Evolutionary conservation across 1,140 invertebrate species (phyloP).

Genomic region (Samia ricini): DNA sequence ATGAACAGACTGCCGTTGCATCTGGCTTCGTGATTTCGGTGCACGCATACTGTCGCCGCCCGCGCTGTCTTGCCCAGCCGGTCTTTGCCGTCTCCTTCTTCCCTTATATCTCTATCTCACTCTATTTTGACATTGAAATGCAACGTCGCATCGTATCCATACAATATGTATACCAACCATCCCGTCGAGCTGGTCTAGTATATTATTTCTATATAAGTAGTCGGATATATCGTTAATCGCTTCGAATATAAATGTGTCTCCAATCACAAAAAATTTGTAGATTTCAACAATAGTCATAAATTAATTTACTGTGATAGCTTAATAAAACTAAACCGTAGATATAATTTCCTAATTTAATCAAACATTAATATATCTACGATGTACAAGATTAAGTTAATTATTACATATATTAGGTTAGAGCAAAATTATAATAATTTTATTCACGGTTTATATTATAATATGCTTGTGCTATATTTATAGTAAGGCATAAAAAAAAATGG

Average conservation of each 20-base stretch:
- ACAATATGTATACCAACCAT: conserved; percentile 10
- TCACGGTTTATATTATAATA: no score
- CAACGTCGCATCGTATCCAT: conserved; percentile 29
- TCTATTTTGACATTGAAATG: conserved; percentile 21
- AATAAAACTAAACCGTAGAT: no score
- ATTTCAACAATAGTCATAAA: background rate
- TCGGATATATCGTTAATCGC: background rate
- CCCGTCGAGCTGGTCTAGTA: conserved; percentile 1
- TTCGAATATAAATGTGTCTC: conserved; percentile 6
- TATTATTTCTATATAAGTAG: conserved; percentile 1
- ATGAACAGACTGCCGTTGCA: conserved; percentile 28
- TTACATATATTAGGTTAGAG: no score
- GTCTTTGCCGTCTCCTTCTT: conserved; percentile 29
- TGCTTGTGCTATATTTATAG: no score
- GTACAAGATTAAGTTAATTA: no score
- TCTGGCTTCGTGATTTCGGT: conserved; percentile 43
- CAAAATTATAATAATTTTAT: no score
- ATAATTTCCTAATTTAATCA: no score
- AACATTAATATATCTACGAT: no score
- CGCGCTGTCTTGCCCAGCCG: conserved; percentile 36
- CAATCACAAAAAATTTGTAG: no score
- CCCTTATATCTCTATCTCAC: conserved; percentile 13
- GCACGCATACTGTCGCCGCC: conserved; percentile 27
- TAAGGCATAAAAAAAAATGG: no score
- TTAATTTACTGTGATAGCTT: no score